These are phyloP conservation scores for Laothoe populi DNA, from an alignment of 2,888 invertebrate genomes.

Conservation along the genomic window DNA sequence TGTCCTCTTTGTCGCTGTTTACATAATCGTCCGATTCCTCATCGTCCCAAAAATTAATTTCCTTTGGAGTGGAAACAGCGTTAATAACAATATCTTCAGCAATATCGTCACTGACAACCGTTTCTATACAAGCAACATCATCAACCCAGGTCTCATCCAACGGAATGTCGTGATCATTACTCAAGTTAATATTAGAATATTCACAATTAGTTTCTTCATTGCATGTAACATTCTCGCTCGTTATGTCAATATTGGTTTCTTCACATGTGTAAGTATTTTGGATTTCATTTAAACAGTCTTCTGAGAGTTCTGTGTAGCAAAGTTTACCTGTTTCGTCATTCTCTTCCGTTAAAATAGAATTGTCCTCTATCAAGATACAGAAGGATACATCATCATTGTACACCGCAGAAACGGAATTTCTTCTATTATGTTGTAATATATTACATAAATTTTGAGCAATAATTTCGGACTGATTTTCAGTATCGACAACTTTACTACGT, in stretches of 20 bases:
- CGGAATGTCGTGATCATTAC: conserved; percentile 51
- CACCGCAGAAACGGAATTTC: conserved; percentile 72
- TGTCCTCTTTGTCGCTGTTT: conserved; percentile 46
- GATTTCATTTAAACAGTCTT: conserved; percentile 51
- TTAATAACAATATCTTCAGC: conserved; percentile 67
- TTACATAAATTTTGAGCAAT: conserved; percentile 56
- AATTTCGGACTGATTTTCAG: conserved; percentile 47
- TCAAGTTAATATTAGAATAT: conserved; percentile 46
- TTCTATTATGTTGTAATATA: conserved; percentile 63
- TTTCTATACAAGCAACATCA: conserved; percentile 76
- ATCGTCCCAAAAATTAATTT: conserved; percentile 40
- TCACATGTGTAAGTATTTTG: conserved; percentile 40
- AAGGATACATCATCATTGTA: conserved; percentile 72
- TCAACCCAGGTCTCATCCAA: conserved; percentile 72
- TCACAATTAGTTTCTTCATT: conserved; percentile 40
- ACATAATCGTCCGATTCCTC: conserved; percentile 42
- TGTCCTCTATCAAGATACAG: conserved; percentile 74
- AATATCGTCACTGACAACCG: conserved; percentile 74
- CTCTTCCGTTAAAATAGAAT: conserved; percentile 70
- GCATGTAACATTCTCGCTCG: conserved; percentile 28
- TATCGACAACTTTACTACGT: conserved; percentile 54
- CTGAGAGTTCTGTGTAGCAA: conserved; percentile 61
- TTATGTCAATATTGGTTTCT: conserved; percentile 30
- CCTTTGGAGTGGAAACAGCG: conserved; percentile 54
- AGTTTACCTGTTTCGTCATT: conserved; percentile 60